phyloP scores from a whole-genome alignment of 1,140 invertebrate species.

The Zelostemma sp. region DNA sequence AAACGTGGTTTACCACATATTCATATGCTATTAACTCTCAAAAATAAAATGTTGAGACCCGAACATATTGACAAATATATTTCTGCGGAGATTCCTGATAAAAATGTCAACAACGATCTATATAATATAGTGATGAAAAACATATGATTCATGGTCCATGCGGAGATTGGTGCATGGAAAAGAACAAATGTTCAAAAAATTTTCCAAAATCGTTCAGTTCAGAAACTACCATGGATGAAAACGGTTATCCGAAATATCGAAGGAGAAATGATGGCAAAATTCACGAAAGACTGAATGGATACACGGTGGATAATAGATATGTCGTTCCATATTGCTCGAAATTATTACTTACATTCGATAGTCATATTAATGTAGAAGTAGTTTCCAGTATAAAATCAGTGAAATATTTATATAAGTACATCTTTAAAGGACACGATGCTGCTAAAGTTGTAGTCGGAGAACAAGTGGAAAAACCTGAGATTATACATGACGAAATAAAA shows the following conservation, averaged over 20 bases:
- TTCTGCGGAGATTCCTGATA: slow-evolving; percentile 33
- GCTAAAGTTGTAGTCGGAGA: slow-evolving; percentile 21
- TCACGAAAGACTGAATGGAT: slow-evolving; percentile 5
- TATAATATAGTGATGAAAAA: slow-evolving; percentile 25
- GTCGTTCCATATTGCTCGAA: slow-evolving; percentile 2
- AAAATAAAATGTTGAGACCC: slow-evolving; percentile 29
- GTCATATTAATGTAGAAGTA: slow-evolving; percentile 13
- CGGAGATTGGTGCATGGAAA: not conserved
- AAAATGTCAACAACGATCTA: slow-evolving; percentile 7
- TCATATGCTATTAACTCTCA: slow-evolving; percentile 36
- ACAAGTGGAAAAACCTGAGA: not conserved
- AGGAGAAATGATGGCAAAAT: slow-evolving; percentile 5
- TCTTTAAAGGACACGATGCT: slow-evolving; percentile 28
- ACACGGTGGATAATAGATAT: slow-evolving; percentile 9
- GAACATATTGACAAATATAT: slow-evolving; percentile 27
- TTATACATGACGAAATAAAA: slow-evolving; percentile 12
- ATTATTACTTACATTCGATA: slow-evolving; percentile 17
- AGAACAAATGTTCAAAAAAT: not conserved
- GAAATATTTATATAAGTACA: slow-evolving; percentile 22
- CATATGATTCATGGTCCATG: slow-evolving; percentile 31
- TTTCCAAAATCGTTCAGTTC: slow-evolving; percentile 7
- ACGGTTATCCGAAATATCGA: slow-evolving; percentile 12
- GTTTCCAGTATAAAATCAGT: slow-evolving; percentile 8
- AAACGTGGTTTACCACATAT: no score
- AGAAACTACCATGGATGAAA: slow-evolving; percentile 11